phyloP scores from a whole-genome alignment of 2,797 vertebrate genomes.

The Acrossocheilus wenchowensis region DNA sequence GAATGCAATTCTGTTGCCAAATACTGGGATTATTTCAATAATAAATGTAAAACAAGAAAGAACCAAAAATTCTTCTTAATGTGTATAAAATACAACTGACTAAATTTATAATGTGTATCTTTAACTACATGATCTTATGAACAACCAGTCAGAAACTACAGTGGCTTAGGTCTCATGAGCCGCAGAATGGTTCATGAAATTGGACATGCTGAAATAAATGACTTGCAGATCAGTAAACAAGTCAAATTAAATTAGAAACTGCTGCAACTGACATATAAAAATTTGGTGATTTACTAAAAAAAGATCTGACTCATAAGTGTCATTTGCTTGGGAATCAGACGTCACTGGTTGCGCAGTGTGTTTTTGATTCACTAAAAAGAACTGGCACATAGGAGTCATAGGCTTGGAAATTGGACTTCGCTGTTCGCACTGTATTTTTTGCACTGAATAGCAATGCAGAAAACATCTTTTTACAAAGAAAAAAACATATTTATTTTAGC shows the following conservation, averaged over 20 bases:
- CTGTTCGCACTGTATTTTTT: not conserved
- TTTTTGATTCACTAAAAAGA: not conserved
- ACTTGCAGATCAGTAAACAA: constrained; percentile 26
- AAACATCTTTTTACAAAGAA: not conserved
- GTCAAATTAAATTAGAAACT: constrained; percentile 12
- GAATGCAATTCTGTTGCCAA: not conserved
- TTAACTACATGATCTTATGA: not conserved
- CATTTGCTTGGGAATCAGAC: not conserved
- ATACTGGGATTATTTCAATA: not conserved
- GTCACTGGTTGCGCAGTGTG: not conserved
- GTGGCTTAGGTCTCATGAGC: not conserved
- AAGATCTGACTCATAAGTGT: not conserved
- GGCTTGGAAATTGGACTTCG: not conserved
- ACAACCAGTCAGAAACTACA: not conserved
- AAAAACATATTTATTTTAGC: not conserved
- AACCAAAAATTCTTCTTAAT: not conserved
- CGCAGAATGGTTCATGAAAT: not conserved
- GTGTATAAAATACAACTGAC: not conserved
- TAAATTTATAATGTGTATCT: not conserved
- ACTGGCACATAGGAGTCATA: constrained; percentile 2
- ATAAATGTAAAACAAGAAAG: not conserved
- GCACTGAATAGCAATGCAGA: not conserved
- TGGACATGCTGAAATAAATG: constrained; percentile 18
- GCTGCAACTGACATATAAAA: not conserved
- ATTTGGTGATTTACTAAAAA: not conserved